Base-by-base conservation (phyloP, 2,888 invertebrate species). In the Drosophila dives region DNA sequence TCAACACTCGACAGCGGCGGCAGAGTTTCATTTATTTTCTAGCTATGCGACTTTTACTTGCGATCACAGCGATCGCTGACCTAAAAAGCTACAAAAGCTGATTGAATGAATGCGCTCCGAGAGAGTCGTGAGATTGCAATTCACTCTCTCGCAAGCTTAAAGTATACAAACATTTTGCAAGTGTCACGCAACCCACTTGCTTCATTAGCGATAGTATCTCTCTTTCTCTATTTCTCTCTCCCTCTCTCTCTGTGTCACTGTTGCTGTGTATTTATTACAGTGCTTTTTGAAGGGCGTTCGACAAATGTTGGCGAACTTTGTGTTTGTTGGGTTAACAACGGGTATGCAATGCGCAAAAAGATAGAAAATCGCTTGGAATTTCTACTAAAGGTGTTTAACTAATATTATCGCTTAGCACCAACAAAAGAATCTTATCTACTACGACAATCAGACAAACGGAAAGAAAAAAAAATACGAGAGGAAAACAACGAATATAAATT, bases 21-120 rank as follows among this genome's bases (percentile, higher is more conserved):
- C 66, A 34, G 36, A 36, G 61, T 74, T 79, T 72, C 69, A 80
- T 80, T 75, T 75, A 70, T 72, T 83, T 82, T 84, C 81, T 86
- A 83, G 88, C 75, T 76, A 55, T 78, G 80, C 87, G 72, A 81
- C 88, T 88, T 81, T 86, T 83, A 83, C 85, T 87, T 82, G 80
- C 68, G 72, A 73, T 74, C 80, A 15, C 33, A 55, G 49, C 80
- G 79, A 83, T 82, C 77, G 82, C 84, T 86, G 89, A 88, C 86
- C 86, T 74, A 86, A 86, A 86, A 86, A 84, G 73, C 82, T 60
- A 77, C 63, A 81, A 85, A 84, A 80, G 81, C 73, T 81, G 85
- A 85, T 83, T 87, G 83, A 85, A 82, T 87, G 83, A 85, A 84
- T 82, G 82, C 75, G 80, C 72, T 76, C 66, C 33, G n/a, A 62